Evolutionary conservation across 2,888 invertebrate species (phyloP), one percentile per base, ranked within the genome.

Genomic region (Apoderus coryli): DNA sequence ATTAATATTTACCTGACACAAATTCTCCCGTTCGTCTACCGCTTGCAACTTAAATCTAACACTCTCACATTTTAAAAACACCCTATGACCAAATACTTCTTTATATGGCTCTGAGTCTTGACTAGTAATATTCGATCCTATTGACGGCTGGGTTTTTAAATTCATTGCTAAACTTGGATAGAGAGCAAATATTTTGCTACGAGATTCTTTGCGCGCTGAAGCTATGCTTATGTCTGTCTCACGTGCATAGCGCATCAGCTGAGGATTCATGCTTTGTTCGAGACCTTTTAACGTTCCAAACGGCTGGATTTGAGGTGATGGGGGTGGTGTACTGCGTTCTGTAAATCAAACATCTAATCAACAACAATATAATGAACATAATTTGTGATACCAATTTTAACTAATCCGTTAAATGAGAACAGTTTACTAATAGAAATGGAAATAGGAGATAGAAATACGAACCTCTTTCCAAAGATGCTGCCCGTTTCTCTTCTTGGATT

Each of bases 241-340:
- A 16, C 86, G 68, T 1, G 88, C 81, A 55, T 90, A 92, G 54
- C 81, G 77, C 54, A 85, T 82, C 31, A 90, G 61, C 45, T 88
- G 82, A 1, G 90, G 89, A 60, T 89, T 89, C 75, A 89, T 81
- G 48, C 85, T 86, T 53, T 88, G 85, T 48, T 90, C 89, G 25
- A 88, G 62, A 1, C 86, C 85, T 52, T 85, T 84, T 1, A 88
- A 60, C 0, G 88, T 88, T 4, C 86, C 86, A 54, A 78, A 85
- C 3, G 72, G 67, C 14, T 71, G 61, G n/a, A 61, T 58, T 40
- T 63, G 69, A 32, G 72, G 72, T 22, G 74, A 72, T 3, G 67
- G 61, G 1, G 69, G 66, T 22, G 68, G 68, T 22, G 72, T 61
- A 35, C 54, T 59, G 25, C 57, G 56, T 26, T 64, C 57, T 55